Percentiles rank a stretch among this genome's conserved stretches.
These are phyloP conservation scores for Anguilla anguilla DNA, from an alignment of 2,797 vertebrate species.

Conservation along the genomic window DNA sequence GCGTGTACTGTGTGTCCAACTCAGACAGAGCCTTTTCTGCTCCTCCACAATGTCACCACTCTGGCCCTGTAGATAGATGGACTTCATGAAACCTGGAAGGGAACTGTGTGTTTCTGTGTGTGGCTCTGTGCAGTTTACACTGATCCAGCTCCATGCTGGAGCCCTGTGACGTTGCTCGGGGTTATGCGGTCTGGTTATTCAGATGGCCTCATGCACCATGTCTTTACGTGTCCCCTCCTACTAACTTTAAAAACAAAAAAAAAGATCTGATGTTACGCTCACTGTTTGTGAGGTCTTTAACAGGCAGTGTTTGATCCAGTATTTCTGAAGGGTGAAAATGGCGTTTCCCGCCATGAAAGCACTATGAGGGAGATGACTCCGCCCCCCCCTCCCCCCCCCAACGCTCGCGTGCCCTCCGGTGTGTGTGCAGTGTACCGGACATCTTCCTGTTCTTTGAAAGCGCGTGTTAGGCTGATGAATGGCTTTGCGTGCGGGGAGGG, in stretches of 20 bases:
- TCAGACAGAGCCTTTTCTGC: neutral
- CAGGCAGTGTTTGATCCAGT: neutral
- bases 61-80: neutral
- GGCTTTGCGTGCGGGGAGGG: conserved; percentile 51
- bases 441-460: conserved; percentile 18
- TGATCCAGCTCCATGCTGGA: neutral
- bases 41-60: neutral
- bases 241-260: neutral
- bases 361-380: neutral
- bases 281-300: neutral
- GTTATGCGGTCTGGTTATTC: neutral
- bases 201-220: neutral
- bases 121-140: neutral
- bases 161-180: neutral
- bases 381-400: neutral
- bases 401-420: neutral
- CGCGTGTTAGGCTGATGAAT: conserved; percentile 50
- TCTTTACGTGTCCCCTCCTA: neutral
- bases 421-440: neutral
- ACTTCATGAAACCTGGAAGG: neutral
- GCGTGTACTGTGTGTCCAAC: neutral
- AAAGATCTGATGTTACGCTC: neutral
- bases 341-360: neutral
- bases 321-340: neutral
- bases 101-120: neutral